These are phyloP conservation scores for Dioctria rufipes DNA, from an alignment of 2,888 invertebrate genomes.

Conservation along the genomic window DNA sequence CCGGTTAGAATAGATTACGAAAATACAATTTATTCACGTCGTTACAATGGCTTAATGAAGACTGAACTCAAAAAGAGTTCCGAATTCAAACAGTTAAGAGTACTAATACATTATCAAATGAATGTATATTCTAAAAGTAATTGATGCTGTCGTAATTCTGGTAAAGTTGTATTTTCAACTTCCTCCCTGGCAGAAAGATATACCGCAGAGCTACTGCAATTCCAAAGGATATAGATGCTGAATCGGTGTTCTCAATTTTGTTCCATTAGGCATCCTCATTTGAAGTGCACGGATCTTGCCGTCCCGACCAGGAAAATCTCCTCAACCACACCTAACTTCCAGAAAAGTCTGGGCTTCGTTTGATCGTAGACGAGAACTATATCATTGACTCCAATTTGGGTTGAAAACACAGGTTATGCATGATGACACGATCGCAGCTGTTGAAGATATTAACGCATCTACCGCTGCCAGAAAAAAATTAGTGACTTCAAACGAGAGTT, in stretches of 20 bases:
- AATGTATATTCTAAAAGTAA: no score
- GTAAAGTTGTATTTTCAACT: no score
- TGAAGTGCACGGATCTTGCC: neutral
- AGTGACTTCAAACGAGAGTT: neutral
- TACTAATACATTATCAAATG: no score
- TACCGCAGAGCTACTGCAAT: neutral
- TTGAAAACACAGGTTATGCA: neutral
- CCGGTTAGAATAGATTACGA: no score
- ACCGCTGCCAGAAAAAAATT: constrained; percentile 2
- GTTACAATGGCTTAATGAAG: no score
- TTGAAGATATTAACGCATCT: neutral
- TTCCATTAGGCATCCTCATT: neutral
- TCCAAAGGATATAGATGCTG: constrained; percentile 7
- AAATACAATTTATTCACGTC: no score
- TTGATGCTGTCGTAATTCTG: no score
- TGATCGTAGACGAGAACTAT: neutral
- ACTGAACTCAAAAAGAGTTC: no score
- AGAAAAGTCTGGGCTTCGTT: neutral
- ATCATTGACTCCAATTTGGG: neutral
- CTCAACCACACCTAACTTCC: constrained; percentile 4
- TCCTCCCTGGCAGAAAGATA: no score
- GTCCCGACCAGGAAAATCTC: constrained; percentile 1
- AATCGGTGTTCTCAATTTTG: neutral
- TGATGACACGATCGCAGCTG: neutral
- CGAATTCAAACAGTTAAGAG: no score